phyloP scores from a whole-genome alignment of 53 echinoderm and acorn worm genomes.

The Hippasteria phrygiana region DNA sequence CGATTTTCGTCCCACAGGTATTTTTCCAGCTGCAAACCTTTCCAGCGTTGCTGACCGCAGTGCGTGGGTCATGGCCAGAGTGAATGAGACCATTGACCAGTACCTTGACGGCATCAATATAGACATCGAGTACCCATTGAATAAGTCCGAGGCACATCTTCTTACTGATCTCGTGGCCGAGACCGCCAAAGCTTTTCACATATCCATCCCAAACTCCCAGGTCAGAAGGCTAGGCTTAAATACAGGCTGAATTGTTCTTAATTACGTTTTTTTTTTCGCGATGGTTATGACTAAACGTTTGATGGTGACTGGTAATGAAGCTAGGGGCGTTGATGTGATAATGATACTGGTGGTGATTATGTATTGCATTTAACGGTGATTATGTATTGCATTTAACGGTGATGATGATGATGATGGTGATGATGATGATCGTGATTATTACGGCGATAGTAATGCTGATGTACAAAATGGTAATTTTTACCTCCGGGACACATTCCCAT shows the following conservation, averaged over 20 bases:
- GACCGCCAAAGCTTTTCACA: conserved; percentile 76
- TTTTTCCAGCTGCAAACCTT: conserved; percentile 60
- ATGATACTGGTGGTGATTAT: not conserved
- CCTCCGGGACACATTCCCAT: too few species aligned
- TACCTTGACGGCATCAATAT: conserved; percentile 95
- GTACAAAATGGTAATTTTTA: too few species aligned
- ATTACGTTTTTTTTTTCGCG: too few species aligned
- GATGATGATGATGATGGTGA: too few species aligned
- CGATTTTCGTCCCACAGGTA: too few species aligned
- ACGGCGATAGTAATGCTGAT: too few species aligned
- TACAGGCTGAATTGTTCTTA: too few species aligned
- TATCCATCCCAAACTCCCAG: conserved; percentile 84
- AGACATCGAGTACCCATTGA: conserved; percentile 85
- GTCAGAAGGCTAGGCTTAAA: conserved; percentile 22
- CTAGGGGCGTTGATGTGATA: not conserved
- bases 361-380: too few species aligned
- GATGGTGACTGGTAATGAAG: too few species aligned
- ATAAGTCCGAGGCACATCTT: conserved; percentile 64
- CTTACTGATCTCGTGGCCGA: conserved; percentile 82
- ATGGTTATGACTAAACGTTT: too few species aligned
- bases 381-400: too few species aligned
- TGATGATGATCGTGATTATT: too few species aligned
- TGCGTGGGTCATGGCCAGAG: conserved; percentile 75
- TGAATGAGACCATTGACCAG: conserved; percentile 65
- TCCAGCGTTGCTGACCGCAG: conserved; percentile 57